Evolutionary conservation across 2,888 invertebrate genomes (phyloP).

Genomic region (Zygaena filipendulae): DNA sequence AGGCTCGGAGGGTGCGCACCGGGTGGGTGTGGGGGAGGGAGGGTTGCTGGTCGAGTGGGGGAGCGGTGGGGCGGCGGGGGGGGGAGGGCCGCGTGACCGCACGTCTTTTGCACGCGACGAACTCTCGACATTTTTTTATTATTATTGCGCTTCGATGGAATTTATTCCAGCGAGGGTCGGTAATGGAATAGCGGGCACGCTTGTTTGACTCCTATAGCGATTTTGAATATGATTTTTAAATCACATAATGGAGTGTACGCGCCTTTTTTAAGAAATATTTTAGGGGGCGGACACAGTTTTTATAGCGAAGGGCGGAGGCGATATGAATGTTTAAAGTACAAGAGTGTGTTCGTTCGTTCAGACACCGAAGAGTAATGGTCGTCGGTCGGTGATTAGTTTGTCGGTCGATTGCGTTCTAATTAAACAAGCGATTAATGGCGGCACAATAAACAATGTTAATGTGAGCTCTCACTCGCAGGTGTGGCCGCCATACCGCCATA

Average conservation of each 20-base stretch:
- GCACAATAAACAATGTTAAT: constrained; percentile 51
- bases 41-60: constrained; percentile 20
- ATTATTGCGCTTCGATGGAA: constrained; percentile 67
- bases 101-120: constrained; percentile 67
- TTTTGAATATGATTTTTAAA: constrained; percentile 68
- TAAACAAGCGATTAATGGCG: constrained; percentile 49
- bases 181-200: constrained; percentile 51
- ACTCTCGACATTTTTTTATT: constrained; percentile 67
- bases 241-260: constrained; percentile 58
- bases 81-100: constrained; percentile 50
- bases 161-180: constrained; percentile 52
- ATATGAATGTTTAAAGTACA: constrained; percentile 22
- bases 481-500: constrained; percentile 24
- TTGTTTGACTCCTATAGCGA: constrained; percentile 42
- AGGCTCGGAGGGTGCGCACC: constrained; percentile 16
- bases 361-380: too few species aligned
- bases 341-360: too few species aligned
- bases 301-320: constrained; percentile 15
- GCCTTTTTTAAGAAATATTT: constrained; percentile 49
- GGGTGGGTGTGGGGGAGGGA: constrained; percentile 23
- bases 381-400: constrained; percentile 44
- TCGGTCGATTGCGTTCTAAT: constrained; percentile 39
- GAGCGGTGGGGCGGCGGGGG: constrained; percentile 14
- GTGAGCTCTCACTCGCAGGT: constrained; percentile 54
- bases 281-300: constrained; percentile 27